These are phyloP conservation scores for Gonioctena quinquepunctata DNA, from an alignment of 1,140 invertebrate species.

Conservation along the genomic window DNA sequence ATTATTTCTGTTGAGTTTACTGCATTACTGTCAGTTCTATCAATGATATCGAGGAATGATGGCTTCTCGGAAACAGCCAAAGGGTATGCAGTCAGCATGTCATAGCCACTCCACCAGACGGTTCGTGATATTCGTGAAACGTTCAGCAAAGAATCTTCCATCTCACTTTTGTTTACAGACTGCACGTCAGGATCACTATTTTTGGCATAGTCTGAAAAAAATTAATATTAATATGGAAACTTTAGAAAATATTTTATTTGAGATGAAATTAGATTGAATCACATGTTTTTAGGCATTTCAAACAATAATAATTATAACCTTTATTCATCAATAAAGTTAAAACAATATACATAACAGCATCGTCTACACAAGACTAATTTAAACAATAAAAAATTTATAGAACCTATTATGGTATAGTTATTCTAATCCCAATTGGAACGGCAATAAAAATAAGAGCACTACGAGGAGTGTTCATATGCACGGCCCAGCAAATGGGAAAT, in stretches of 20 bases:
- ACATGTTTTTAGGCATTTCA: no score
- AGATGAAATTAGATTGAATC: no score
- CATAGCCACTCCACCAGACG: slow-evolving; percentile 36
- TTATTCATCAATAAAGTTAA: no score
- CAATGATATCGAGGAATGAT: not conserved
- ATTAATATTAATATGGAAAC: not conserved
- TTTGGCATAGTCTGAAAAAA: not conserved
- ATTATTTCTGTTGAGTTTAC: not conserved
- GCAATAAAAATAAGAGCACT: no score
- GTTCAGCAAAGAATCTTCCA: slow-evolving; percentile 31
- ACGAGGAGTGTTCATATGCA: no score
- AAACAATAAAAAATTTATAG: no score
- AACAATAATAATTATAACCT: no score
- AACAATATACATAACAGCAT: not conserved
- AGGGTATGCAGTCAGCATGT: slow-evolving; percentile 29
- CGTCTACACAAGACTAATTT: not conserved
- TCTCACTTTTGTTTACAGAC: not conserved
- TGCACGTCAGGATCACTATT: not conserved
- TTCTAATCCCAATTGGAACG: no score
- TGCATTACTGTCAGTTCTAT: not conserved
- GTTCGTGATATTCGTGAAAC: slow-evolving; percentile 30
- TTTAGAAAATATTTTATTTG: no score
- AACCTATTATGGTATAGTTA: no score
- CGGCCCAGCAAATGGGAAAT: no score
- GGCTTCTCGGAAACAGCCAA: slow-evolving; percentile 10